Conservation (phyloP, 2,797 vertebrate species). For the Danio aesculapii region DNA sequence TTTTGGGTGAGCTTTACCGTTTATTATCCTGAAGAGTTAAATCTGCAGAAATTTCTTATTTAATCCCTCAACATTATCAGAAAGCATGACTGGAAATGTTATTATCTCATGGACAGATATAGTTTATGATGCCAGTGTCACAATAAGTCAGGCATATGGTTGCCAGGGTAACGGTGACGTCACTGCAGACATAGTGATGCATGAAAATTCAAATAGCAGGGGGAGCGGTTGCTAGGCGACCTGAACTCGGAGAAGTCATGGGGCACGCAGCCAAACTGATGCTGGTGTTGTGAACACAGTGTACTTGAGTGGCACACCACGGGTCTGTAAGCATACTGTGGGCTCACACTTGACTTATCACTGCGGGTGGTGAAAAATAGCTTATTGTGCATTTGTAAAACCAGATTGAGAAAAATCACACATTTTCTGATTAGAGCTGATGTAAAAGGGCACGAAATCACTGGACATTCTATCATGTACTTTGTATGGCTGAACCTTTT, state of each 20-base stretch:
- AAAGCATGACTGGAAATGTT: constrained; percentile 17
- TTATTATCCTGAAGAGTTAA: not conserved
- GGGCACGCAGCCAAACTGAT: constrained; percentile 70
- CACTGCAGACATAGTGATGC: constrained; percentile 86
- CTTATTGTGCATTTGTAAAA: constrained; percentile 18
- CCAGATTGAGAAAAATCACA: not conserved
- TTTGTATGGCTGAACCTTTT: not conserved
- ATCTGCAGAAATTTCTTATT: too few species aligned
- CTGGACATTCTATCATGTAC: not conserved
- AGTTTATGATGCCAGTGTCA: constrained; percentile 75
- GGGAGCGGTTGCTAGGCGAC: constrained; percentile 87
- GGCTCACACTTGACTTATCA: not conserved
- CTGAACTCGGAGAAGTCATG: constrained; percentile 80
- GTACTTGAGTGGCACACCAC: constrained; percentile 45
- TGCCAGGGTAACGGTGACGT: constrained; percentile 86
- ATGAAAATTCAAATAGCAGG: constrained; percentile 84
- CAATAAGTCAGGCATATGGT: constrained; percentile 84
- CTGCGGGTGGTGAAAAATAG: constrained; percentile 3
- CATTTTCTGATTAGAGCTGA: not conserved
- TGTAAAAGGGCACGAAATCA: not conserved
- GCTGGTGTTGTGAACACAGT: constrained; percentile 68
- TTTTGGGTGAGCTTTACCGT: not conserved
- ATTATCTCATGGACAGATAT: constrained; percentile 64
- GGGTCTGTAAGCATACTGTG: constrained; percentile 16
- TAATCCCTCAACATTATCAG: not conserved